phyloP scores from a whole-genome alignment of 2,888 invertebrate genomes.

The Sisyra nigra region DNA sequence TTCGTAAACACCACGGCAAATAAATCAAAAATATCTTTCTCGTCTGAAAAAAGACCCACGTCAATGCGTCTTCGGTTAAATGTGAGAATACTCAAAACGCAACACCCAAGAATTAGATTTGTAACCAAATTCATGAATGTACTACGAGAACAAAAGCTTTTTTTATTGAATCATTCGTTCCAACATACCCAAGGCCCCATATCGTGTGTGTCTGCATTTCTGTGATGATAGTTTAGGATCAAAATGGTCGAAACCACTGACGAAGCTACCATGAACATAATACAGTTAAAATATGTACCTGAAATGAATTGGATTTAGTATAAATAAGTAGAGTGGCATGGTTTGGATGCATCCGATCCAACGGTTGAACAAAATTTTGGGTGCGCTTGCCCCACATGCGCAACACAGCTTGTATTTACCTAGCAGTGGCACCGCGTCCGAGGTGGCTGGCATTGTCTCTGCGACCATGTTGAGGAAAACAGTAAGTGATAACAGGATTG shows the following conservation, averaged over 20 bases:
- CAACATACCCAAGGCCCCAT: constrained; percentile 90
- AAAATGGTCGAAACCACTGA: constrained; percentile 96
- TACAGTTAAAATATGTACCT: constrained; percentile 97
- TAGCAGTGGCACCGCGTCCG: constrained; percentile 79
- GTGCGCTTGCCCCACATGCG: background rate
- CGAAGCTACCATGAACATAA: constrained; percentile 99
- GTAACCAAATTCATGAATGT: background rate
- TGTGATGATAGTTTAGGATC: constrained; percentile 95
- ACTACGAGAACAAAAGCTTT: background rate
- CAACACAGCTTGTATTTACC: constrained; percentile 30
- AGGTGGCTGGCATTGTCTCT: constrained; percentile 96
- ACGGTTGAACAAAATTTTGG: background rate
- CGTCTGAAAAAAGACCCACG: constrained; percentile 5
- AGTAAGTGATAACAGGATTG: constrained; percentile 91
- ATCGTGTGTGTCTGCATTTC: constrained; percentile 90
- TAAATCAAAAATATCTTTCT: constrained; percentile 70
- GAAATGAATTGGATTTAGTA: constrained; percentile 17
- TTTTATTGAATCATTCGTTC: background rate
- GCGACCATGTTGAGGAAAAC: constrained; percentile 98
- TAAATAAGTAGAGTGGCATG: background rate
- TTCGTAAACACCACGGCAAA: constrained; percentile 92
- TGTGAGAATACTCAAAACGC: too few relatives aligned
- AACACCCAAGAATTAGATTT: background rate
- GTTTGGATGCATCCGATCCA: background rate
- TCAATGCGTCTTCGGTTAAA: background rate